These are phyloP conservation scores for Ploceus nigricollis DNA, from an alignment of 2,113 vertebrate species.

Conservation along the genomic window DNA sequence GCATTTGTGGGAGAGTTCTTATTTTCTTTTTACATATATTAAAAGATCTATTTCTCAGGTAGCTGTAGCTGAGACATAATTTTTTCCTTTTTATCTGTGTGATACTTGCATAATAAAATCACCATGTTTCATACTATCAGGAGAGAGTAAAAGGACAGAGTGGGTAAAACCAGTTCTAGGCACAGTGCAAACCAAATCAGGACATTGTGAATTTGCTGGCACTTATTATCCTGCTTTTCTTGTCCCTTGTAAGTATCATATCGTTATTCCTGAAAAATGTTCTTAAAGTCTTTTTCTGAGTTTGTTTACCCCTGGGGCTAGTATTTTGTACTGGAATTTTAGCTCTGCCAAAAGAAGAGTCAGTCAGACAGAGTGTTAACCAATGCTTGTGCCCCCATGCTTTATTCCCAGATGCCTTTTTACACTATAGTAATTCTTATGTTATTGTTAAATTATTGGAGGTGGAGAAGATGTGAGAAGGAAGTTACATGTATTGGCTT, in stretches of 20 bases:
- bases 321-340: constrained; percentile 51
- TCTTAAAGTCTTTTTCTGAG: constrained; percentile 39
- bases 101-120: not conserved
- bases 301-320: constrained; percentile 60
- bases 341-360: constrained; percentile 37
- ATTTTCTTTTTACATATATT: not conserved
- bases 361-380: constrained; percentile 25
- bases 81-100: constrained; percentile 13
- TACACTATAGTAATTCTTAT: not conserved
- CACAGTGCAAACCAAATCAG: constrained; percentile 16
- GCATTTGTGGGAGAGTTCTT: not conserved
- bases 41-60: not conserved
- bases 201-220: not conserved
- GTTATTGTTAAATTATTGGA: constrained; percentile 24
- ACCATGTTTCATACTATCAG: constrained; percentile 6
- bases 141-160: not conserved
- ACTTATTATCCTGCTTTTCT: constrained; percentile 29
- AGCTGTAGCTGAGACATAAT: not conserved
- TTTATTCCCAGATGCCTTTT: constrained; percentile 33
- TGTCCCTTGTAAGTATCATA: constrained; percentile 6
- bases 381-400: not conserved
- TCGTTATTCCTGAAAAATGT: constrained; percentile 41
- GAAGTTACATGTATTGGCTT: not conserved
- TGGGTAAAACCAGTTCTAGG: constrained; percentile 17
- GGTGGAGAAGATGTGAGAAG: not conserved